These are phyloP conservation scores for Tautogolabrus adspersus DNA, from an alignment of 2,113 vertebrate genomes.

Conservation along the genomic window DNA sequence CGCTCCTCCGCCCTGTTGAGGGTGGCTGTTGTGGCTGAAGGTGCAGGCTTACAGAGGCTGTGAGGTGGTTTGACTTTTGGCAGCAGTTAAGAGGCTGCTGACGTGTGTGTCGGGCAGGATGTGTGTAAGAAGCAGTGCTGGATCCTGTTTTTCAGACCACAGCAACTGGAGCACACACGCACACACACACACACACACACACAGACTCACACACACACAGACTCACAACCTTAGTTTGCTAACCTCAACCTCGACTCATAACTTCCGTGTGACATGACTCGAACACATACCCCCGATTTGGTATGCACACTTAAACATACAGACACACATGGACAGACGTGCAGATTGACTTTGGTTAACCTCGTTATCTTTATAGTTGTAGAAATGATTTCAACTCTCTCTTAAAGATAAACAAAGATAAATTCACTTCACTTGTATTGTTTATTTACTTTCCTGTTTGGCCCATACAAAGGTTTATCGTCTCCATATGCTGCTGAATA, in stretches of 20 bases:
- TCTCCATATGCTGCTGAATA: too few species aligned
- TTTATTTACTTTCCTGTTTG: too few species aligned
- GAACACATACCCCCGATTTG: slow-evolving; percentile 18
- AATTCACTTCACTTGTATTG: neutral
- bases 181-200: slow-evolving; percentile 46
- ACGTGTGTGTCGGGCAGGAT: slow-evolving; percentile 79
- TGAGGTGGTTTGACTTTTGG: slow-evolving; percentile 75
- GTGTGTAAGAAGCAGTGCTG: slow-evolving; percentile 79
- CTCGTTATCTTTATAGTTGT: too few species aligned
- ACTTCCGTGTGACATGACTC: slow-evolving; percentile 35
- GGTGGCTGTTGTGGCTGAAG: slow-evolving; percentile 57
- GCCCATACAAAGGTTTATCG: too few species aligned
- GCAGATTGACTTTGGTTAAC: neutral
- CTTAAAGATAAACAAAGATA: neutral
- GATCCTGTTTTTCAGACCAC: slow-evolving; percentile 81
- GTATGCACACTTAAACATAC: slow-evolving; percentile 10
- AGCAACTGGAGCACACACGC: slow-evolving; percentile 71
- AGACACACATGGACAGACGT: neutral
- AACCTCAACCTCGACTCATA: slow-evolving; percentile 53
- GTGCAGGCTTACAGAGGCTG: slow-evolving; percentile 66
- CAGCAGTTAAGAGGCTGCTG: slow-evolving; percentile 77
- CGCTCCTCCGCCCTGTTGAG: slow-evolving; percentile 47
- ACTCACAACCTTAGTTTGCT: slow-evolving; percentile 32
- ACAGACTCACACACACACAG: too few species aligned
- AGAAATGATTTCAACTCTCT: neutral